Conservation (phyloP, 2,888 invertebrate species). For the Strigamia maritima region DNA sequence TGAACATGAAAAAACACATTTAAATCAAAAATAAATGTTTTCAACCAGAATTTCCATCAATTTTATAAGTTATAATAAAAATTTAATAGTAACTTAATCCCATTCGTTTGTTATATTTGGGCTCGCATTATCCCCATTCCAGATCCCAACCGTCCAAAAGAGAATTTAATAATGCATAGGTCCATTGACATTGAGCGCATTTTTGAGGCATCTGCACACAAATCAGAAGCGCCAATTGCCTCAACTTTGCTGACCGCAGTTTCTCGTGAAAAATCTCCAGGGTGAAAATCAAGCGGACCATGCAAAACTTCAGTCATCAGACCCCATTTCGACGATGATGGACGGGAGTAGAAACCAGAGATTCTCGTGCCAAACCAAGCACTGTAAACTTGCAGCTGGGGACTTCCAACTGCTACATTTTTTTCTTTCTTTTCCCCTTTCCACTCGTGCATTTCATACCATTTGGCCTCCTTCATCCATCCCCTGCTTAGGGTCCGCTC, state of each 20-base stretch:
- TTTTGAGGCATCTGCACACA: neutral
- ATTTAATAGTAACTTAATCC: too few species aligned
- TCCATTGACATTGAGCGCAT: neutral
- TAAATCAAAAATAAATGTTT: neutral
- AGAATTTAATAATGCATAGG: neutral
- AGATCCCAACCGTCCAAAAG: too few species aligned
- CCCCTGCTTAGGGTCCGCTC: neutral
- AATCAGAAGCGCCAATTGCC: neutral
- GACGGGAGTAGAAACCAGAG: neutral
- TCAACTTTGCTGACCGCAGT: neutral
- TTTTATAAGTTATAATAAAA: too few species aligned
- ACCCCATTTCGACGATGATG: neutral
- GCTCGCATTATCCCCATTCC: too few species aligned
- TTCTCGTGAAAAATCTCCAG: neutral
- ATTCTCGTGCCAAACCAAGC: neutral
- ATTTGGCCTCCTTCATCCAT: neutral
- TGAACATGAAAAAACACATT: neutral
- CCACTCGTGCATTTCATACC: neutral
- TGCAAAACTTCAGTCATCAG: constrained; percentile 4
- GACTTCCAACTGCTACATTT: neutral
- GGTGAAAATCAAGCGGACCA: neutral
- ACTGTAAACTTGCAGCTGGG: neutral
- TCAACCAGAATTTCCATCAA: neutral
- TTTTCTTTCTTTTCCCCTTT: neutral
- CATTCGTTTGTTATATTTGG: too few species aligned